Evolutionary conservation across 2,888 invertebrate genomes (phyloP).

Genomic region (Sympetrum striolatum): DNA sequence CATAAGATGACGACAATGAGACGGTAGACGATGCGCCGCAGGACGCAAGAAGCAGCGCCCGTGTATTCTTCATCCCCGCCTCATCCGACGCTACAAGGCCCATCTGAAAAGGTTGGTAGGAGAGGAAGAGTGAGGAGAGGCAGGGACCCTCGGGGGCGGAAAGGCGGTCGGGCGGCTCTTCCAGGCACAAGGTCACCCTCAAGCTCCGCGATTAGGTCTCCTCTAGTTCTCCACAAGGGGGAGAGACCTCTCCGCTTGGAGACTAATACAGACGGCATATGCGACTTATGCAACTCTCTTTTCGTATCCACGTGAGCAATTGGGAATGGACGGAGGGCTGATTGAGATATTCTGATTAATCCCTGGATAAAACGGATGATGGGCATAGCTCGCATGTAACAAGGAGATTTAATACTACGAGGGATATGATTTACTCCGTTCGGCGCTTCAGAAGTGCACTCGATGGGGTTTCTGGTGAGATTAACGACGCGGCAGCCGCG

Average conservation of each 20-base stretch:
- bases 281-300: neutral
- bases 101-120: neutral
- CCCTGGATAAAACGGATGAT: neutral
- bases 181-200: slow-evolving; percentile 36
- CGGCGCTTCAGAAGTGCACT: neutral
- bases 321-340: neutral
- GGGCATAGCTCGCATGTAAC: neutral
- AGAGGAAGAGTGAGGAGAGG: neutral
- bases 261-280: neutral
- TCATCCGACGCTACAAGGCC: neutral
- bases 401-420: neutral
- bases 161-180: neutral
- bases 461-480: neutral
- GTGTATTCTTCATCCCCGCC: slow-evolving; percentile 3
- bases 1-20: neutral
- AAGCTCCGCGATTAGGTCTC: slow-evolving; percentile 32
- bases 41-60: neutral
- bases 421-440: neutral
- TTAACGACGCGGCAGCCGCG: neutral
- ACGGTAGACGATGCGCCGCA: neutral
- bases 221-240: neutral
- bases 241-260: neutral
- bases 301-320: neutral
- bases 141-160: neutral
- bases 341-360: neutral